A percentile compares a stretch with the other conserved stretches of the same genome.
phyloP scores from a whole-genome alignment of 2,888 invertebrate species.

The Nezara viridula region DNA sequence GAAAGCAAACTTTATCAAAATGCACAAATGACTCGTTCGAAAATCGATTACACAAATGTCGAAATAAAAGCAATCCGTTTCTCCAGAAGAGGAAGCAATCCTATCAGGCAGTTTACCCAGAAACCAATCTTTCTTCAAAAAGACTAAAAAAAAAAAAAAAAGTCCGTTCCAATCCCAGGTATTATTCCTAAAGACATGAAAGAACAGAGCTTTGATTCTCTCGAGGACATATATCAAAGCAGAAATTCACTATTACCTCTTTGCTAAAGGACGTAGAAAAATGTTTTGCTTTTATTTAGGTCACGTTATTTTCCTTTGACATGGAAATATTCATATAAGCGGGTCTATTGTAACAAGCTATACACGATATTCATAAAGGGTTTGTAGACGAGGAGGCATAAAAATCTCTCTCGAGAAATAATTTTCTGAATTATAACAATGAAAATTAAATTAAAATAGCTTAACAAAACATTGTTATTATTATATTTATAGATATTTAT shows the following conservation, averaged over 20 bases:
- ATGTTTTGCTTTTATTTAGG: not conserved
- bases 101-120: not conserved
- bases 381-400: too few relatives aligned
- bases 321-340: not conserved
- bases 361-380: not conserved
- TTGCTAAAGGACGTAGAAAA: not conserved
- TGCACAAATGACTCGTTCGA: not conserved
- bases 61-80: not conserved
- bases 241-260: slow-evolving; percentile 24
- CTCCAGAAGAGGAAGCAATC: not conserved
- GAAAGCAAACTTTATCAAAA: not conserved
- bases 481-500: too few relatives aligned
- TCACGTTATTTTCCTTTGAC: not conserved
- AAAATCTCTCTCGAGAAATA: too few relatives aligned
- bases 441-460: too few relatives aligned
- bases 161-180: not conserved
- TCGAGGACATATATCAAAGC: not conserved
- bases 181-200: not conserved
- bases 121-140: slow-evolving; percentile 26
- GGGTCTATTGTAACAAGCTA: not conserved
- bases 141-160: not conserved
- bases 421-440: too few relatives aligned
- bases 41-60: not conserved
- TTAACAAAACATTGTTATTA: too few relatives aligned
- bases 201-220: not conserved